Evolutionary conservation across 2,888 invertebrate species (phyloP).

Genomic region (Timema podura): DNA sequence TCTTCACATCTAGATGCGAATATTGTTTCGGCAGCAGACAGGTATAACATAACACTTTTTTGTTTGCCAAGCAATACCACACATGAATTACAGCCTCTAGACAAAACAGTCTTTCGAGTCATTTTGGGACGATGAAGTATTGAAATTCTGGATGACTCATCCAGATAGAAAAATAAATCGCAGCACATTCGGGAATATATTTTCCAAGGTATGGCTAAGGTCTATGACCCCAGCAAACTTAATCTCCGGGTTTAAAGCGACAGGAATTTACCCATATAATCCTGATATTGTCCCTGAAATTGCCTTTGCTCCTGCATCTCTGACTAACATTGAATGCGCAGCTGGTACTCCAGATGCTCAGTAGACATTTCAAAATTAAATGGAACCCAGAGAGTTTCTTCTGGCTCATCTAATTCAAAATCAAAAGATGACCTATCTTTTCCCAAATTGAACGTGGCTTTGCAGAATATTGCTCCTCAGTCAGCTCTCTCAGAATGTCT

Average conservation of each 20-base stretch:
- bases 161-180: slow-evolving; percentile 13
- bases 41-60: slow-evolving; percentile 6
- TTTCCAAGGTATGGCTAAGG: not conserved
- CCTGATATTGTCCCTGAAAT: not conserved
- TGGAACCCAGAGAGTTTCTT: too few species aligned
- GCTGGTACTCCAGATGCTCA: not conserved
- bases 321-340: not conserved
- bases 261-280: too few species aligned
- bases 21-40: slow-evolving; percentile 9
- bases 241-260: not conserved
- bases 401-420: too few species aligned
- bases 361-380: too few species aligned
- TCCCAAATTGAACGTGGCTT: too few species aligned
- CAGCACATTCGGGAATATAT: slow-evolving; percentile 5
- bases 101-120: slow-evolving; percentile 8
- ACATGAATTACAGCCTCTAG: slow-evolving; percentile 5
- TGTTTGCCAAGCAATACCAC: slow-evolving; percentile 5
- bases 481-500: too few species aligned
- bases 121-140: slow-evolving; percentile 5
- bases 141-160: slow-evolving; percentile 12
- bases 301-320: not conserved
- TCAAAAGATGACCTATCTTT: too few species aligned
- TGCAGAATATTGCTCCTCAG: too few species aligned
- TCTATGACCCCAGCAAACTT: slow-evolving; percentile 5
- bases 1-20: slow-evolving; percentile 9